Conservation (phyloP, 2,797 vertebrate genomes). For the Ptychobarbus kaznakovi region DNA sequence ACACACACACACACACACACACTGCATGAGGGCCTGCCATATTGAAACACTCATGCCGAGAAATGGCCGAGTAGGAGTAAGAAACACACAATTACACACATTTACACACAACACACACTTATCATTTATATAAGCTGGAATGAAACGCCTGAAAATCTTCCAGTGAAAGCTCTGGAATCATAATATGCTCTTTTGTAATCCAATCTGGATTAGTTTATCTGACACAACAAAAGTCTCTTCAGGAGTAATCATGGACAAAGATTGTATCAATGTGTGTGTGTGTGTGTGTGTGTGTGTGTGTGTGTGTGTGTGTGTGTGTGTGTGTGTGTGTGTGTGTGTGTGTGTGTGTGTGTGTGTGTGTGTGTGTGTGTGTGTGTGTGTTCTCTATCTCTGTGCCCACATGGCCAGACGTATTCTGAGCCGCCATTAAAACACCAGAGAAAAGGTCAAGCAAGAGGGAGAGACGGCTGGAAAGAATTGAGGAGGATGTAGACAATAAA, state of each 20-base stretch:
- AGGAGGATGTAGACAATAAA: slow-evolving; percentile 43
- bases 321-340: slow-evolving; percentile 6
- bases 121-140: slow-evolving; percentile 22
- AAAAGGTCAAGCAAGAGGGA: slow-evolving; percentile 46
- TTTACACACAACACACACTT: slow-evolving; percentile 47
- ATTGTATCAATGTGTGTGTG: slow-evolving; percentile 13
- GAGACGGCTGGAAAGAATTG: slow-evolving; percentile 29
- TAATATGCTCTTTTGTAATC: slow-evolving; percentile 36
- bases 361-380: slow-evolving; percentile 6
- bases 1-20: slow-evolving; percentile 21
- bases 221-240: slow-evolving; percentile 43
- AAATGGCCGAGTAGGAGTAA: slow-evolving; percentile 35
- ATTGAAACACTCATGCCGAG: slow-evolving; percentile 62
- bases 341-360: slow-evolving; percentile 3
- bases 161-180: slow-evolving; percentile 26
- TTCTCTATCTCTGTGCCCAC: slow-evolving; percentile 35
- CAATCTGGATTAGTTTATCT: slow-evolving; percentile 43
- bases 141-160: slow-evolving; percentile 19
- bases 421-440: slow-evolving; percentile 30
- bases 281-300: background rate
- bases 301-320: slow-evolving; percentile 3
- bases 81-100: slow-evolving; percentile 53
- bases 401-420: slow-evolving; percentile 32
- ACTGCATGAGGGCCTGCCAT: slow-evolving; percentile 39
- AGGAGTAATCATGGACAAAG: slow-evolving; percentile 36